Evolutionary conservation across 2,113 vertebrate species (phyloP).

Genomic region (Hylia prasina): DNA sequence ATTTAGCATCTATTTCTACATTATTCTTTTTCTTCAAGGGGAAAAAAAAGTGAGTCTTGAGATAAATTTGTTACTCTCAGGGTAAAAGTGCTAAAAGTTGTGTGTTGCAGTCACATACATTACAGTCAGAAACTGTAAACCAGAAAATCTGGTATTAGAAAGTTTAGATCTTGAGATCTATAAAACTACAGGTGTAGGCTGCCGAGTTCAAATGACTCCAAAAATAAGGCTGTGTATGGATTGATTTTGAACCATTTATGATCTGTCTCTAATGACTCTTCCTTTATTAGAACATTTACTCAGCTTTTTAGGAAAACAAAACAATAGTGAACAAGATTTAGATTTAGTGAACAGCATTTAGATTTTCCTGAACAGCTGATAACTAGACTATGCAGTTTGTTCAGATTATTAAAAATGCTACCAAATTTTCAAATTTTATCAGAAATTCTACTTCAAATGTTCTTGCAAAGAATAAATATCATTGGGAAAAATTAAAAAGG

Average conservation of each 20-base stretch:
- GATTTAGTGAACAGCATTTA: neutral
- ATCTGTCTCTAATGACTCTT: neutral
- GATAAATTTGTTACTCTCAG: neutral
- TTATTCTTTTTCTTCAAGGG: neutral
- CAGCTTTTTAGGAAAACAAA: neutral
- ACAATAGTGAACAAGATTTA: neutral
- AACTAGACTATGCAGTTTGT: neutral
- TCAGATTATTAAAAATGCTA: neutral
- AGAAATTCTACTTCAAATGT: neutral
- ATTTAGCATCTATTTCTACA: neutral
- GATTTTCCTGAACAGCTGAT: neutral
- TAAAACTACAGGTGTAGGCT: neutral
- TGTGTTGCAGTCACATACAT: neutral
- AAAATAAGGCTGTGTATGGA: neutral
- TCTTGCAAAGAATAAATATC: neutral
- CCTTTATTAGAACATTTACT: neutral
- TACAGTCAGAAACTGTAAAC: neutral
- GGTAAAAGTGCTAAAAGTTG: neutral
- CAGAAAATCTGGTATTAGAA: neutral
- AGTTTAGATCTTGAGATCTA: neutral
- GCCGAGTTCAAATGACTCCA: neutral
- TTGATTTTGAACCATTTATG: neutral
- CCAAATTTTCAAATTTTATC: neutral
- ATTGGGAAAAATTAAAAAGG: neutral
- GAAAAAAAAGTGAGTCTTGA: neutral